phyloP scores from a whole-genome alignment of 2,888 invertebrate genomes.

The Heliothis peltigera region DNA sequence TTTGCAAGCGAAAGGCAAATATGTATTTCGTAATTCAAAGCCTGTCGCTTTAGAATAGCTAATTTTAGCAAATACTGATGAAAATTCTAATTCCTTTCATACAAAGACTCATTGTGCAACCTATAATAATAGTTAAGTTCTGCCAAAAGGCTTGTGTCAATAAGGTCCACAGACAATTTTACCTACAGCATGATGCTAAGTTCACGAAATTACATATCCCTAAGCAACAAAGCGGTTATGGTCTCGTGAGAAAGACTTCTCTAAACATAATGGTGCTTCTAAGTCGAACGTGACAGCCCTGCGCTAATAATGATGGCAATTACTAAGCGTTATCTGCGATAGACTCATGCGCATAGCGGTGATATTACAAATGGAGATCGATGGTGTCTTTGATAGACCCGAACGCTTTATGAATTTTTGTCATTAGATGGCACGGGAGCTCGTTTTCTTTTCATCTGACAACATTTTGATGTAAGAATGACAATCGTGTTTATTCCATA shows the following conservation, averaged over 20 bases:
- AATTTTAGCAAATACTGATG: no score
- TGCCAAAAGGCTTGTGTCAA: not conserved
- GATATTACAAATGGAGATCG: slow-evolving; percentile 53
- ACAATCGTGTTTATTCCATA: no score
- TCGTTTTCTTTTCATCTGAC: not conserved
- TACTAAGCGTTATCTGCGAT: slow-evolving; percentile 45
- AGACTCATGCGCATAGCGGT: slow-evolving; percentile 30
- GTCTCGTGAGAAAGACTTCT: slow-evolving; percentile 16
- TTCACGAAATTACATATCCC: slow-evolving; percentile 5
- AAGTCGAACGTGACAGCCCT: slow-evolving; percentile 34
- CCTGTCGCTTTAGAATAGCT: no score
- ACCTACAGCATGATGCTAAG: slow-evolving; percentile 4
- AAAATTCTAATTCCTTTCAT: no score
- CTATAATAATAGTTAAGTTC: no score
- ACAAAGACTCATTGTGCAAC: no score
- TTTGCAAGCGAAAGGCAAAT: no score
- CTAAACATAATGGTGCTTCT: not conserved
- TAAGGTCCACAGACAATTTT: slow-evolving; percentile 32
- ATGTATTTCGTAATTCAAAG: no score
- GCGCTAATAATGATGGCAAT: slow-evolving; percentile 50
- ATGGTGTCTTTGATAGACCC: slow-evolving; percentile 39
- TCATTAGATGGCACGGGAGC: not conserved
- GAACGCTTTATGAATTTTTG: not conserved
- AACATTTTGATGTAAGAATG: not conserved
- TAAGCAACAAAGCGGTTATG: slow-evolving; percentile 11